phyloP scores from a whole-genome alignment of 2,888 invertebrate genomes.

The Drosophila ustulata region DNA sequence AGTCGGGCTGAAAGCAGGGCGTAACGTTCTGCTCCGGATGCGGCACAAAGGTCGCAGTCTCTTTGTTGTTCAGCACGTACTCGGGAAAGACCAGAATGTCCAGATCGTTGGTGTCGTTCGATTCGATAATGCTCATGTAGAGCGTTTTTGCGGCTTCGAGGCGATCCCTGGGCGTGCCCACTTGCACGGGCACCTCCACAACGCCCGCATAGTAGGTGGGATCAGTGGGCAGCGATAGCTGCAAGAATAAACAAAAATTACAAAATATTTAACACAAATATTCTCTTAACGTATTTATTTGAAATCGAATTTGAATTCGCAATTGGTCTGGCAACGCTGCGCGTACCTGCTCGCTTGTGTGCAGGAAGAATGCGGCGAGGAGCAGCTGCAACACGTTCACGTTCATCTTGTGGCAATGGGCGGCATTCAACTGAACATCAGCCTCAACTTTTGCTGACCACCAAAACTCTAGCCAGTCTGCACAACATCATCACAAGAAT shows the following conservation, averaged over 20 bases:
- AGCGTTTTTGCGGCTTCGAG: constrained; percentile 7
- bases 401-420: constrained; percentile 31
- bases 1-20: constrained; percentile 76
- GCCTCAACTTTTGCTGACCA: neutral
- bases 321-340: constrained; percentile 6
- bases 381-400: neutral
- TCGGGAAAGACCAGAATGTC: constrained; percentile 94
- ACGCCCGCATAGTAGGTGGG: constrained; percentile 87
- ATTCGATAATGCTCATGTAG: constrained; percentile 69
- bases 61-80: constrained; percentile 83
- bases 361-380: constrained; percentile 12
- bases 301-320: neutral
- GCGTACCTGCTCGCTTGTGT: constrained; percentile 34
- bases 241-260: neutral
- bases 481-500: neutral
- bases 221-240: constrained; percentile 77
- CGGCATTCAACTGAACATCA: constrained; percentile 26
- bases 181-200: constrained; percentile 86
- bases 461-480: constrained; percentile 6
- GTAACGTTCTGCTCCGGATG: constrained; percentile 75
- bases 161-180: constrained; percentile 61
- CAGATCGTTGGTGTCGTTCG: constrained; percentile 80
- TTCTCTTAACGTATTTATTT: neutral
- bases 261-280: too few species aligned
- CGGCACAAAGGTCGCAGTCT: constrained; percentile 81